Conservation (phyloP, 1,140 invertebrate species). For the Stegodyphus mimosarum region DNA sequence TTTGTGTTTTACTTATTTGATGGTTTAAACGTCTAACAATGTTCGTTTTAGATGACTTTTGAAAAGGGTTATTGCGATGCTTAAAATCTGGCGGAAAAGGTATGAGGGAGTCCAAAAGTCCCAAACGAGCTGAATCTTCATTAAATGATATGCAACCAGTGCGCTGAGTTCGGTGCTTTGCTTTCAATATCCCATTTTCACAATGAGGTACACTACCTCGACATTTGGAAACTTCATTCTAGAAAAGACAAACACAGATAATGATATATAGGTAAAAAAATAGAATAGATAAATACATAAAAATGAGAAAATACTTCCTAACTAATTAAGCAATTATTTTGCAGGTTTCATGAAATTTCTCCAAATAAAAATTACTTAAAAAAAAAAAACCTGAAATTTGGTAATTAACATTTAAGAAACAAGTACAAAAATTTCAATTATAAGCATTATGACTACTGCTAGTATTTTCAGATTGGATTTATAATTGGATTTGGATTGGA, state of each 20-base stretch:
- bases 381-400: no score
- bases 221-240: conserved; percentile 38
- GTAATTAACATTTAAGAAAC: no score
- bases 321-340: no score
- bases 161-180: conserved; percentile 7
- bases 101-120: conserved; percentile 45
- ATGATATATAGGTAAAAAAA: background rate
- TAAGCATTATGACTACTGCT: no score
- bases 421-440: no score
- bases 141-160: background rate
- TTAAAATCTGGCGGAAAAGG: conserved; percentile 32
- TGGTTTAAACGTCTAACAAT: background rate
- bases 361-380: no score
- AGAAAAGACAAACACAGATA: background rate
- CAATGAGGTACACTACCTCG: conserved; percentile 17
- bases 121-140: conserved; percentile 23
- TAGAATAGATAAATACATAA: background rate
- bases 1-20: background rate
- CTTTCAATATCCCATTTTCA: conserved; percentile 38
- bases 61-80: conserved; percentile 31
- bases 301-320: background rate
- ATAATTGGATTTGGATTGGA: no score
- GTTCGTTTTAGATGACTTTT: background rate
- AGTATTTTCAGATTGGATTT: no score
- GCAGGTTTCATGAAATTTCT: no score